Percentiles rank a stretch among this genome's conserved stretches.
phyloP scores from a whole-genome alignment of 1,140 invertebrate species.

The Apis cerana region DNA sequence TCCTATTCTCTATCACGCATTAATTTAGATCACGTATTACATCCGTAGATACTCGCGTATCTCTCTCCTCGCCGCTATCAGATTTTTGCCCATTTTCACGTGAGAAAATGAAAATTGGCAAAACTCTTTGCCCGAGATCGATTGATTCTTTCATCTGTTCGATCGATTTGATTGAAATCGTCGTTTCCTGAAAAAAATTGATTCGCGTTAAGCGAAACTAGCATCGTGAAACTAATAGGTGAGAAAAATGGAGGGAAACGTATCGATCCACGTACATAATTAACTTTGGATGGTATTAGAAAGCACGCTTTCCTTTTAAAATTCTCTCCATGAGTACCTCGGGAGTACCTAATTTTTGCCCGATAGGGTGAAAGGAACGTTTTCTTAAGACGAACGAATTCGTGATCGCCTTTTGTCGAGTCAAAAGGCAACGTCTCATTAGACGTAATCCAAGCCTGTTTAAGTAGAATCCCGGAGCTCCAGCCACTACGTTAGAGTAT shows the following conservation, averaged over 20 bases:
- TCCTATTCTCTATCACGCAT: constrained; percentile 47
- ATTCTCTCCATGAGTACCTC: neutral
- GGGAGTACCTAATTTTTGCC: constrained; percentile 14
- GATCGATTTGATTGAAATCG: neutral
- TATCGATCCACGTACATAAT: constrained; percentile 3
- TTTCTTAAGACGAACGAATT: constrained; percentile 17
- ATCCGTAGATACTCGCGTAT: constrained; percentile 35
- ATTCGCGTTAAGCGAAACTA: neutral
- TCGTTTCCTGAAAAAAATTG: neutral
- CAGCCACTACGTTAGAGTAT: constrained; percentile 33
- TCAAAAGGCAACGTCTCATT: constrained; percentile 44
- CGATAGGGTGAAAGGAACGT: constrained; percentile 17
- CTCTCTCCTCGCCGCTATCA: constrained; percentile 19
- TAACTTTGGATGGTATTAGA: neutral
- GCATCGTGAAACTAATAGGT: neutral
- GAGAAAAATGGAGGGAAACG: neutral
- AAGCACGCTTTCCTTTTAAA: constrained; percentile 31
- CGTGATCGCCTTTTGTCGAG: constrained; percentile 28
- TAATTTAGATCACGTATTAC: constrained; percentile 57
- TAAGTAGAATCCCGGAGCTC: constrained; percentile 3
- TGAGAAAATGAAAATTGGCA: constrained; percentile 73
- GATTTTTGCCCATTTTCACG: constrained; percentile 62
- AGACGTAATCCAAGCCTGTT: constrained; percentile 32
- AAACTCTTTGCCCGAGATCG: constrained; percentile 56
- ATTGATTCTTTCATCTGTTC: no score